Evolutionary conservation across 2,888 invertebrate species (phyloP), one percentile per base, ranked within the genome.

Genomic region (Leptodirus hochenwartii): DNA sequence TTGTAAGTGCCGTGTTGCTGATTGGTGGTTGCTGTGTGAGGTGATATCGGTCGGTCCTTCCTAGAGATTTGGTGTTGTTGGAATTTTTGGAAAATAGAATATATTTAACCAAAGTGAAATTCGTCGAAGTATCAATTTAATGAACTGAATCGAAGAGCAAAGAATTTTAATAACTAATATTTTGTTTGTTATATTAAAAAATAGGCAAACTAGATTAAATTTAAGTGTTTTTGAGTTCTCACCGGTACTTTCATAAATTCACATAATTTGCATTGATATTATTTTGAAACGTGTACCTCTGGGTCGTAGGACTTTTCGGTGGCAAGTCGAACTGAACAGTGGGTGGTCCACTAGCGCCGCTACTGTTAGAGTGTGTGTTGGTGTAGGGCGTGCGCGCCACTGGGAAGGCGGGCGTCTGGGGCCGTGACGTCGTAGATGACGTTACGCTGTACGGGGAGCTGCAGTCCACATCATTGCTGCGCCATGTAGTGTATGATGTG

Each of bases 341-440:
- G 31, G 74, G 71, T n/a, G n/a, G n/a, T n/a, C n/a, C n/a, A 33
- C 68, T 69, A n/a, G 20, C n/a, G 20, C 20, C 20, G 33, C 75
- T 69, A 25, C 72, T 66, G 47, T 79, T 77, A 47, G 79, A 80
- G 41, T 72, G 74, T 61, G 87, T 66, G 47, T 79, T 77, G 47
- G 79, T 80, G 41, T 72, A 74, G 60, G 87, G 88, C 5, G 87
- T 88, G 44, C 84, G 72, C 33, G 87, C 85, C 31, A 87, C 84
- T 35, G 93, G 91, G 62, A 93, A 93, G 31, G 82, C 81, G 24
- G 93, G 91, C 13, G 91, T 91, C 51, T 84, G 82, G 15, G 87
- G 82, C 35, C 84, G 66, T 37, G 67, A 64, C 17, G 60, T n/a
- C n/a, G n/a, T n/a, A n/a, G n/a, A n/a, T n/a, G n/a, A n/a, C n/a